phyloP scores from a whole-genome alignment of 2,888 invertebrate species.

The Branchipolynoe longqiensis region DNA sequence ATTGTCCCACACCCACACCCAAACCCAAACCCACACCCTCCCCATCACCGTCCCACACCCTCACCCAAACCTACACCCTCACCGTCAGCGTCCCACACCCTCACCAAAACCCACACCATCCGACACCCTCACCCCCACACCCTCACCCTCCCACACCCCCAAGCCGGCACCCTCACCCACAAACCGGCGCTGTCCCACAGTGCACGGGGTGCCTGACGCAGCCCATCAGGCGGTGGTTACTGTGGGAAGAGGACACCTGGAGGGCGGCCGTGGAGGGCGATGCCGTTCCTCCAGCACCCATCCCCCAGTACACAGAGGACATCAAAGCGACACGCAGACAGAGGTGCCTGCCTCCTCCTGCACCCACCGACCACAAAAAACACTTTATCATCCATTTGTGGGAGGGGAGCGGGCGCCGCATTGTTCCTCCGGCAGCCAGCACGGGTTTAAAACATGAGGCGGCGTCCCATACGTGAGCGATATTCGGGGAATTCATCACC shows the following conservation, averaged over 20 bases:
- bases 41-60: background rate
- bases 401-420: background rate
- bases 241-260: conserved; percentile 30
- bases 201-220: background rate
- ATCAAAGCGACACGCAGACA: conserved; percentile 13
- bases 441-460: too few relatives aligned
- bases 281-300: background rate
- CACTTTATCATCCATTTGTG: conserved; percentile 39
- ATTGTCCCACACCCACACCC: too few relatives aligned
- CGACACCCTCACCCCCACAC: background rate
- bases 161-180: background rate
- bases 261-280: conserved; percentile 15
- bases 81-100: too few relatives aligned
- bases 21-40: too few relatives aligned
- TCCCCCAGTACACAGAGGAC: background rate
- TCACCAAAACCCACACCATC: background rate
- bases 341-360: conserved; percentile 12
- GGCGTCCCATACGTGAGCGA: too few relatives aligned
- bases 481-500: too few relatives aligned
- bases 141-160: background rate
- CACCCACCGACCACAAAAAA: conserved; percentile 15
- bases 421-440: conserved; percentile 1
- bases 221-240: conserved; percentile 32
- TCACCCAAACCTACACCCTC: background rate
- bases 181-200: background rate